Base-by-base conservation (phyloP, 2,888 invertebrate genomes). In the Drosophila cognata region DNA sequence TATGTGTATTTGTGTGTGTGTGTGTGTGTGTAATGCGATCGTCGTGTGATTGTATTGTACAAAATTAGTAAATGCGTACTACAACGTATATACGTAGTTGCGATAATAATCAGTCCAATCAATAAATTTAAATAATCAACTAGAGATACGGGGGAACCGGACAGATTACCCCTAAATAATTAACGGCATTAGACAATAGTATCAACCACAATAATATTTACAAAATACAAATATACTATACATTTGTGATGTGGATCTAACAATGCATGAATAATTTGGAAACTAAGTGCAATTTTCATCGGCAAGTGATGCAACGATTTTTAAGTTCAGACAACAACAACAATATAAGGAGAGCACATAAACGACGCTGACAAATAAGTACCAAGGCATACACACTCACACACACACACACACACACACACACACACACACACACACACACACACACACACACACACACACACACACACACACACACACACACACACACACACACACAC, bases 1-100 rank as follows among this genome's bases (percentile, higher is more conserved):
- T 38, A 6, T 16, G 16, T 51, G 41, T 41, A 7, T 21, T 21
- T 13, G 29, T 59, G 7, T 51, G 36, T 43, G 41, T 41, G 7
- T 65, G n/a, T 51, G 25, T 41, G 7, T 55, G 38, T 21, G 59
- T 61, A 51, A 74, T 74, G 52, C 36, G 65, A 62, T 77, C 64
- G 66, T 65, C 56, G 52, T 61, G 70, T 31, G 63, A 55, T 58
- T 53, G 56, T 57, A 51, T 28, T 41, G 7, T 55, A 64, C 29
- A 46, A 52, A 46, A 21, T 43, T 38, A 18, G 18, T n/a, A 46
- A 31, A 31, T 62, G 28, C 18, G n/a, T 3, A 4, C 7, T 55
- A 18, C 25, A 7, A 11, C 8, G 11, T 55, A 59, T 21, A 38
- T 28, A 11, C 11, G 13, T 4, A 46, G 21, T 8, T 25, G 18